Percentiles rank a stretch among this genome's conserved stretches.
phyloP scores from a whole-genome alignment of 1,140 invertebrate genomes.

The Neodiprion fabricii region DNA sequence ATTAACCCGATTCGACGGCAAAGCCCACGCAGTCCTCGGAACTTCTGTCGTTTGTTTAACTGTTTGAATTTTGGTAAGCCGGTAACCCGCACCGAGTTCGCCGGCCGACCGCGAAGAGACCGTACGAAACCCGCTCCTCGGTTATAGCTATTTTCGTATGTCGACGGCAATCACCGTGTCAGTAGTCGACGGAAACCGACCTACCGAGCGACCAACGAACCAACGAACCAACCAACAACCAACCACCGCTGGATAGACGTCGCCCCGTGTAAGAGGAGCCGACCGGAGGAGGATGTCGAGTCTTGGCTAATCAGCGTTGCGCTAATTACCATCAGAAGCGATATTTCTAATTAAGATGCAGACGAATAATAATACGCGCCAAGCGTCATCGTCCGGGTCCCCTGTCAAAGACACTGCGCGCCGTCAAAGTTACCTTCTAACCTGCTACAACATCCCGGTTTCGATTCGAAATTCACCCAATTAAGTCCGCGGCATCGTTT shows the following conservation, averaged over 20 bases:
- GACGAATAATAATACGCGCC: neutral
- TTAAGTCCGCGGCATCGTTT: too few relatives aligned
- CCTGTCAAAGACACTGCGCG: too few relatives aligned
- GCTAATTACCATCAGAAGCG: neutral
- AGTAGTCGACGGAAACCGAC: neutral
- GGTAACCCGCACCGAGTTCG: neutral
- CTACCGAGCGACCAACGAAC: neutral
- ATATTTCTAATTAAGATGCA: neutral
- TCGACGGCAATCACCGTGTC: neutral
- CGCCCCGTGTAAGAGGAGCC: neutral
- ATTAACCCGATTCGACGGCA: neutral
- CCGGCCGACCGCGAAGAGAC: too few relatives aligned
- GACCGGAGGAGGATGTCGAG: neutral
- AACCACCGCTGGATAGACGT: too few relatives aligned
- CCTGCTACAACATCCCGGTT: too few relatives aligned
- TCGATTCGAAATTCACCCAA: too few relatives aligned
- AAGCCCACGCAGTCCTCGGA: neutral
- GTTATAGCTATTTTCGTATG: neutral
- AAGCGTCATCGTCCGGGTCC: too few relatives aligned
- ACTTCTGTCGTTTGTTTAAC: conserved; percentile 3
- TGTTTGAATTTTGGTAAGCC: conserved; percentile 5
- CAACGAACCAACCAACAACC: neutral
- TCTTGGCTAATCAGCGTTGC: conserved; percentile 4
- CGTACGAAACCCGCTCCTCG: neutral
- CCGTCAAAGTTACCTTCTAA: too few relatives aligned